phyloP scores from a whole-genome alignment of 2,888 invertebrate species.

The Podabrus alpinus region DNA sequence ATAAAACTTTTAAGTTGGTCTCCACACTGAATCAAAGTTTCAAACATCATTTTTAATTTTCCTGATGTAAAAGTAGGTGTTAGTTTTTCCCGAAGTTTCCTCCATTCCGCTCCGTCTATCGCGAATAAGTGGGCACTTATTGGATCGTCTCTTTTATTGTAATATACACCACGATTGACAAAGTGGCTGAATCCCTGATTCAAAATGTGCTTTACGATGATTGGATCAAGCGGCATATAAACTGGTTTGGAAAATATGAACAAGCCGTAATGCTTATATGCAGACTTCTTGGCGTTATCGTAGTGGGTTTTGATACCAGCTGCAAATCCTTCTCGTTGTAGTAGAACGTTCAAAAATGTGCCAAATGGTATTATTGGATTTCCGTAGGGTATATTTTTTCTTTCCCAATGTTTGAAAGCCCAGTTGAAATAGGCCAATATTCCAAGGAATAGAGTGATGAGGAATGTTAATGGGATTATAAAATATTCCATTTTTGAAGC shows the following conservation, averaged over 20 bases:
- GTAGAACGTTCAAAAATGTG: background rate
- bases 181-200: background rate
- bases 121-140: background rate
- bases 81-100: conserved; percentile 20
- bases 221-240: background rate
- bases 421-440: background rate
- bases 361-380: background rate
- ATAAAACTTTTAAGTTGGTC: conserved; percentile 19
- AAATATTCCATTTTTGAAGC: background rate
- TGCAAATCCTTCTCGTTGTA: background rate
- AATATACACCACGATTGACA: background rate
- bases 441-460: background rate
- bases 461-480: background rate
- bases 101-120: background rate
- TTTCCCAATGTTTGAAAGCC: background rate
- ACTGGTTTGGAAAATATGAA: background rate
- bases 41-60: conserved; percentile 35
- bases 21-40: conserved; percentile 19
- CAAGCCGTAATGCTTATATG: background rate
- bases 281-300: background rate
- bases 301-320: background rate
- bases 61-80: conserved; percentile 34
- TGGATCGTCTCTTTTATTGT: background rate
- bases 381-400: background rate
- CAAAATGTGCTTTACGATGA: background rate